A percentile compares a stretch with the other conserved stretches of the same genome.
Evolutionary conservation across 2,113 vertebrate genomes (phyloP).

Genomic region (Herpetotheres cachinnans): DNA sequence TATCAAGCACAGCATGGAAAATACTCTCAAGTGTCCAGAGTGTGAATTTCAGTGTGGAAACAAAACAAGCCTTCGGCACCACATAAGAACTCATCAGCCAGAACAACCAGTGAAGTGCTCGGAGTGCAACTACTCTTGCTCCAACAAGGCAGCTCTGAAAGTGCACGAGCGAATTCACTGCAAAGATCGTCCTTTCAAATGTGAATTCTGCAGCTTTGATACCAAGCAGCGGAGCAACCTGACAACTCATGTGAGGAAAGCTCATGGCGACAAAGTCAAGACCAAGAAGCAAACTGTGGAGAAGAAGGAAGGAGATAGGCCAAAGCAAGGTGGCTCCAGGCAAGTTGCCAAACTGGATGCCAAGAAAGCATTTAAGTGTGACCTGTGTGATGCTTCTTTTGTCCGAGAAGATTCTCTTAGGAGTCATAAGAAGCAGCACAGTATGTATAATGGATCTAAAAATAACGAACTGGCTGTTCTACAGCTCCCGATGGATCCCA

Average conservation of each 20-base stretch:
- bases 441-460: constrained; percentile 68
- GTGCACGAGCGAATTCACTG: constrained; percentile 91
- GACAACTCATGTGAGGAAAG: constrained; percentile 89
- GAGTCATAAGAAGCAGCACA: constrained; percentile 93
- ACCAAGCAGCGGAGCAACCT: constrained; percentile 96
- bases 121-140: constrained; percentile 91
- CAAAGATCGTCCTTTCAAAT: constrained; percentile 91
- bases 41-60: constrained; percentile 91
- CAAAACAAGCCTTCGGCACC: constrained; percentile 87
- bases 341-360: constrained; percentile 89
- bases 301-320: constrained; percentile 67
- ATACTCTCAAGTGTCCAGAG: constrained; percentile 83
- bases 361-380: constrained; percentile 87
- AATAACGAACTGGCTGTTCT: constrained; percentile 63
- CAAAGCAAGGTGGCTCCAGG: constrained; percentile 75
- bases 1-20: constrained; percentile 87
- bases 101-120: constrained; percentile 86
- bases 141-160: constrained; percentile 90
- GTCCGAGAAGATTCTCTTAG: constrained; percentile 94
- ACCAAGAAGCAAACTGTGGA: constrained; percentile 32
- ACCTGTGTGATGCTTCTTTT: constrained; percentile 87
- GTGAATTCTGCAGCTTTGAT: constrained; percentile 86
- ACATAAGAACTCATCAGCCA: constrained; percentile 86
- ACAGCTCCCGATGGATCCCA: constrained; percentile 69
- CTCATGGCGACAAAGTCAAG: constrained; percentile 78